Conservation (phyloP, 2,113 vertebrate species). For the Dascyllus trimaculatus region DNA sequence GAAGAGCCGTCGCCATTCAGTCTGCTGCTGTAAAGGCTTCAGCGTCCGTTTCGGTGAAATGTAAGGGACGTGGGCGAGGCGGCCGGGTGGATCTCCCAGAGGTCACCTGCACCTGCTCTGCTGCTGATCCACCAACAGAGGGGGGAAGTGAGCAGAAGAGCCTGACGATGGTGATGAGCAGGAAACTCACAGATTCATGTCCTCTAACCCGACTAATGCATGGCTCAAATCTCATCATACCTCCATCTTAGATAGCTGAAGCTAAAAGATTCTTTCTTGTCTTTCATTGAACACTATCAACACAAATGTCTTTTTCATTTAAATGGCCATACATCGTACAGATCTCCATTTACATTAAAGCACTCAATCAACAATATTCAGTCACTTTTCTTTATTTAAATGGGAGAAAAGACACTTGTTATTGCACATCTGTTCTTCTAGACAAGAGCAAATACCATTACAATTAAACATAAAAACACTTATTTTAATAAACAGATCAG, state of each 20-base stretch:
- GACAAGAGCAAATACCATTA: too few relatives aligned
- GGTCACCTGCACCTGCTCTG: constrained; percentile 39
- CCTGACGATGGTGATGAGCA: background rate
- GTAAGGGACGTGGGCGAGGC: constrained; percentile 8
- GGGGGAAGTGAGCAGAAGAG: constrained; percentile 78
- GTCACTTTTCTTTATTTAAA: too few relatives aligned
- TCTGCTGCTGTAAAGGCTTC: constrained; percentile 1
- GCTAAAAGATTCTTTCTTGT: background rate
- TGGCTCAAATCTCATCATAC: background rate
- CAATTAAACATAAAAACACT: too few relatives aligned
- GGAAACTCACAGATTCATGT: background rate
- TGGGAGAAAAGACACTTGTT: too few relatives aligned
- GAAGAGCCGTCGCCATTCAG: background rate
- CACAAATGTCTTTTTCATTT: too few relatives aligned
- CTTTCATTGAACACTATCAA: background rate
- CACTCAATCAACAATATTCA: too few relatives aligned
- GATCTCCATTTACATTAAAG: too few relatives aligned
- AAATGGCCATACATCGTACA: too few relatives aligned
- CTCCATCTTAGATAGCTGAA: background rate
- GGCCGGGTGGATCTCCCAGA: constrained; percentile 1
- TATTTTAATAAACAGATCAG: too few relatives aligned
- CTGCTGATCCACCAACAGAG: constrained; percentile 80
- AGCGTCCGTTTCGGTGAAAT: background rate
- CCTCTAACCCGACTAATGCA: background rate
- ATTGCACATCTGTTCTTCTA: too few relatives aligned